phyloP scores from a whole-genome alignment of 2,797 vertebrate genomes.

The Saxicola maurus region DNA sequence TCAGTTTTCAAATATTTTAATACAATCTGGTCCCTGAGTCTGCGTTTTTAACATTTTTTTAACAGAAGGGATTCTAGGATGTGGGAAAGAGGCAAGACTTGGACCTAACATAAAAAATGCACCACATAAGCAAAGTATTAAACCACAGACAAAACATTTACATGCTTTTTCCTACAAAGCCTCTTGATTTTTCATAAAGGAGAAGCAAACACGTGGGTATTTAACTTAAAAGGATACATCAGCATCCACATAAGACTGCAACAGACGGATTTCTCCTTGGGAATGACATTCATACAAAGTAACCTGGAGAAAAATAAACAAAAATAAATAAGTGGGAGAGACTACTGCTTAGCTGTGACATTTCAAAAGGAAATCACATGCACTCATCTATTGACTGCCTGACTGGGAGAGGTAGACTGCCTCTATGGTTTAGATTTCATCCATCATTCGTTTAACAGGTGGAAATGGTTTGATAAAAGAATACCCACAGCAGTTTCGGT shows the following conservation, averaged over 20 bases:
- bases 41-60: background rate
- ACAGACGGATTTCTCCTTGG: conserved; percentile 91
- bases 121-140: background rate
- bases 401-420: background rate
- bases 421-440: background rate
- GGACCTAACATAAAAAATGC: background rate
- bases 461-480: background rate
- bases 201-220: background rate
- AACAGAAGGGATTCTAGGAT: background rate
- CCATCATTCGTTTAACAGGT: background rate
- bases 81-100: background rate
- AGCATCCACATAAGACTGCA: conserved; percentile 97
- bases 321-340: background rate
- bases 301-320: conserved; percentile 75
- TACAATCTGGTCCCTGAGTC: background rate
- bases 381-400: background rate
- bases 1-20: background rate
- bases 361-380: background rate
- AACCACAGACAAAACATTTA: background rate
- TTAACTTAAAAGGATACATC: conserved; percentile 88
- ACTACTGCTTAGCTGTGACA: background rate
- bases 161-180: background rate
- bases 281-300: conserved; percentile 98
- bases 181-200: background rate
- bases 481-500: background rate